These are phyloP conservation scores for Ammodytes dubius DNA, from an alignment of 2,113 vertebrate genomes.

Conservation along the genomic window DNA sequence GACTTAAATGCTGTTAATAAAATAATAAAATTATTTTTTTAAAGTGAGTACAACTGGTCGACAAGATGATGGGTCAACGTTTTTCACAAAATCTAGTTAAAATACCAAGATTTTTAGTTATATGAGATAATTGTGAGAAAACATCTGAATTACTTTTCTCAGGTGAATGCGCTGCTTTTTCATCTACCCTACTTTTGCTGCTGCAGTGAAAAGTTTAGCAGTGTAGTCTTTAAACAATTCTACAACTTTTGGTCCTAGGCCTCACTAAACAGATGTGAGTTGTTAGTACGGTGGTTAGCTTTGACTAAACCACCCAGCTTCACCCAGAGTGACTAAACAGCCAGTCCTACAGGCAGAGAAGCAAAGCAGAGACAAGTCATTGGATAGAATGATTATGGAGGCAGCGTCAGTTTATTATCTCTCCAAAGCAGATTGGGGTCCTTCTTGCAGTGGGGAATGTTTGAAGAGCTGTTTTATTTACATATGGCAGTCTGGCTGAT, in stretches of 20 bases:
- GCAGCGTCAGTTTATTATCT: constrained; percentile 38
- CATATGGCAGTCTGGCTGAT: constrained; percentile 14
- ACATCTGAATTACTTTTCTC: background rate
- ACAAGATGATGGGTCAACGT: background rate
- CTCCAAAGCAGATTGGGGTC: constrained; percentile 29
- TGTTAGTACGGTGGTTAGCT: constrained; percentile 38
- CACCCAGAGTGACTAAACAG: constrained; percentile 60
- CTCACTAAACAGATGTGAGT: constrained; percentile 35
- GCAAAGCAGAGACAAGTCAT: constrained; percentile 58
- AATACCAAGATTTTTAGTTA: background rate
- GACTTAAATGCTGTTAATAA: background rate
- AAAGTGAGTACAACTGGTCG: background rate
- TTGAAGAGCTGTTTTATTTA: constrained; percentile 43
- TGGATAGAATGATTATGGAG: constrained; percentile 48
- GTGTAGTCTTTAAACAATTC: background rate
- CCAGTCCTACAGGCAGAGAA: constrained; percentile 49
- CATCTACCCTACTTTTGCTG: background rate
- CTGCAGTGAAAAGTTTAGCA: background rate
- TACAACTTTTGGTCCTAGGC: background rate
- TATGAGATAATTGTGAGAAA: background rate
- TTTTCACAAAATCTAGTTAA: no score
- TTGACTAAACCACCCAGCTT: constrained; percentile 73
- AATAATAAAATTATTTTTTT: background rate
- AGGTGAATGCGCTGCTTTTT: constrained; percentile 2
- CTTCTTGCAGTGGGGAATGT: constrained; percentile 22